Evolutionary conservation across 2,797 vertebrate genomes (phyloP).

Genomic region (Lepilemur septentrionalis): DNA sequence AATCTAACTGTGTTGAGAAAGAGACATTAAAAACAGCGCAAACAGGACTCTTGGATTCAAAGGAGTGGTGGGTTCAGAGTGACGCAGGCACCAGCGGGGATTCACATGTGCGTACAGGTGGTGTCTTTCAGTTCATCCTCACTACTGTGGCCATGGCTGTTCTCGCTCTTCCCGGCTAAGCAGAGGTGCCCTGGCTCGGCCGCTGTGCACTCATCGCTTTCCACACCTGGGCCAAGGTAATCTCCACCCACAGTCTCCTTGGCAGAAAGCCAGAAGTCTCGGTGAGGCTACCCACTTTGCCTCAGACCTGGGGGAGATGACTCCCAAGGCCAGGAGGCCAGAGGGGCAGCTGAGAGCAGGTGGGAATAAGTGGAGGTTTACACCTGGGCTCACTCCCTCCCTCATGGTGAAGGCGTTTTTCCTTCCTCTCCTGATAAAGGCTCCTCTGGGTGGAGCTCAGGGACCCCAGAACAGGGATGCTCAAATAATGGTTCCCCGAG

Average conservation of each 20-base stretch:
- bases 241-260: neutral
- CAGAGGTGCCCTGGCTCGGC: neutral
- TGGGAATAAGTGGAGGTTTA: neutral
- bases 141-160: neutral
- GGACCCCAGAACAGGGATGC: neutral
- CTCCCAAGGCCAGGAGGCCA: neutral
- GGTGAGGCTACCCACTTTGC: neutral
- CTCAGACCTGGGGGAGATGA: neutral
- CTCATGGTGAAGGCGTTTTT: neutral
- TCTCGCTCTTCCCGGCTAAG: neutral
- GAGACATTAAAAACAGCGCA: neutral
- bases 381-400: neutral
- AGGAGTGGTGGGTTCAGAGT: neutral
- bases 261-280: neutral
- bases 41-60: neutral
- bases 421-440: neutral
- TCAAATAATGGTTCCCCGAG: neutral
- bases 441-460: neutral
- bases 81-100: neutral
- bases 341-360: neutral
- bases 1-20: neutral
- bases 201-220: neutral
- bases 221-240: neutral
- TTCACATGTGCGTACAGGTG: too few relatives aligned
- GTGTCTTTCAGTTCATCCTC: neutral